These are phyloP conservation scores for Drosophila lini DNA, from an alignment of 1,140 invertebrate species.

Conservation along the genomic window DNA sequence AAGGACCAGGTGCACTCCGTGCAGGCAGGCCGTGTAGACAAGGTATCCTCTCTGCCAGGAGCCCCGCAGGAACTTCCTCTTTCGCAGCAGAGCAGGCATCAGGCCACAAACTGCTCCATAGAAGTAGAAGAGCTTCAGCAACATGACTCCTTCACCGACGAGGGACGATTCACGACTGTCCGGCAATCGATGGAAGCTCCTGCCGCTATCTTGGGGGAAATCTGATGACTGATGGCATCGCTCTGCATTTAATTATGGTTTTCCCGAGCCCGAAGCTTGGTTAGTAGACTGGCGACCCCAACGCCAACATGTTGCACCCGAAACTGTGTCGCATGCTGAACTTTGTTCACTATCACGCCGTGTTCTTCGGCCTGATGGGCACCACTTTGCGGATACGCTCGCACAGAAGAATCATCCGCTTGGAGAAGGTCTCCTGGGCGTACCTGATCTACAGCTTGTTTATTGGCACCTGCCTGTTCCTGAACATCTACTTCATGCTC, in stretches of 20 bases:
- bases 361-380: conserved; percentile 49
- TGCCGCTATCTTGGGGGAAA: conserved; percentile 5
- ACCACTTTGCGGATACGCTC: conserved; percentile 24
- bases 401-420: background rate
- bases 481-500: conserved; percentile 27
- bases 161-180: conserved; percentile 7
- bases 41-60: conserved; percentile 6
- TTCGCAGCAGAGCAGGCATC: conserved; percentile 22
- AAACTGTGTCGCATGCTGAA: conserved; percentile 32
- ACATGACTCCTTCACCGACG: conserved; percentile 9
- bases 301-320: conserved; percentile 51
- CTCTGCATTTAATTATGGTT: conserved; percentile 14
- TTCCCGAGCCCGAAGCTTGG: background rate
- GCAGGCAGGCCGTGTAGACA: conserved; percentile 18
- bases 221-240: conserved; percentile 4
- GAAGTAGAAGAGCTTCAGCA: conserved; percentile 26
- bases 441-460: conserved; percentile 48
- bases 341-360: conserved; percentile 43
- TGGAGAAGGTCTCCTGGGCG: conserved; percentile 3
- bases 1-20: conserved; percentile 11
- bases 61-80: background rate
- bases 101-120: conserved; percentile 22
- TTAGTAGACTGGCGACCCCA: background rate
- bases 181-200: background rate
- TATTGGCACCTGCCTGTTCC: conserved; percentile 7